Evolutionary conservation across 2,797 vertebrate species (phyloP).

Genomic region (Peromyscus aztecus): DNA sequence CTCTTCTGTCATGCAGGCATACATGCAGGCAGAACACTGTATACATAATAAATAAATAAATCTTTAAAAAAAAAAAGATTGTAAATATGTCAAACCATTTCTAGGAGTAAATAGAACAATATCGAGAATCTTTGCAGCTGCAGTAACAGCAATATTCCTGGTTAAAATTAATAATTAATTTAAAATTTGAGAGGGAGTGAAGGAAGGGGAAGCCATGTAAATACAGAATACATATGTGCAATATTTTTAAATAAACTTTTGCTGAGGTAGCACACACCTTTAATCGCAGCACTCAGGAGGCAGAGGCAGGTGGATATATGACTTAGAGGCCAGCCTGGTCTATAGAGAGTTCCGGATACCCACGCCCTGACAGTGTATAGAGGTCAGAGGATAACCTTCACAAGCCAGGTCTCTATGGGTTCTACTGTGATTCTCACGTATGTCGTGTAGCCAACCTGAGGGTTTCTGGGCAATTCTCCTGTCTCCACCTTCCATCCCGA

Average conservation of each 20-base stretch:
- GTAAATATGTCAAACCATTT: neutral
- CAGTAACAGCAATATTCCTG: neutral
- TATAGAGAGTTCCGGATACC: neutral
- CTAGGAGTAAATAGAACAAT: neutral
- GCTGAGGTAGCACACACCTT: neutral
- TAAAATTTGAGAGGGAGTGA: neutral
- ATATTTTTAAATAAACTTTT: neutral
- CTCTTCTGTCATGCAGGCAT: too few relatives aligned
- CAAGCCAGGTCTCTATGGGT: neutral
- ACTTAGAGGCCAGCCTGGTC: neutral
- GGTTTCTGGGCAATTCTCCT: neutral
- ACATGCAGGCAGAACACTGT: too few relatives aligned
- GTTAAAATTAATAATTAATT: neutral
- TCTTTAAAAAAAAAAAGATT: too few relatives aligned
- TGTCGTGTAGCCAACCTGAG: neutral
- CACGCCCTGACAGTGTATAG: neutral
- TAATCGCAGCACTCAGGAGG: neutral
- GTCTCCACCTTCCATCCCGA: neutral
- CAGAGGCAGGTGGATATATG: neutral
- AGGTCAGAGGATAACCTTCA: too few relatives aligned
- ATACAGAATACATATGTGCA: neutral
- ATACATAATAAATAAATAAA: too few relatives aligned
- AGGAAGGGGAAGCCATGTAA: neutral
- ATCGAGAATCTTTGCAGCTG: too few relatives aligned
- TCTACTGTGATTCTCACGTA: fast-evolving